Evolutionary conservation across 2,113 vertebrate species (phyloP).

Genomic region (Antechinus flavipes): DNA sequence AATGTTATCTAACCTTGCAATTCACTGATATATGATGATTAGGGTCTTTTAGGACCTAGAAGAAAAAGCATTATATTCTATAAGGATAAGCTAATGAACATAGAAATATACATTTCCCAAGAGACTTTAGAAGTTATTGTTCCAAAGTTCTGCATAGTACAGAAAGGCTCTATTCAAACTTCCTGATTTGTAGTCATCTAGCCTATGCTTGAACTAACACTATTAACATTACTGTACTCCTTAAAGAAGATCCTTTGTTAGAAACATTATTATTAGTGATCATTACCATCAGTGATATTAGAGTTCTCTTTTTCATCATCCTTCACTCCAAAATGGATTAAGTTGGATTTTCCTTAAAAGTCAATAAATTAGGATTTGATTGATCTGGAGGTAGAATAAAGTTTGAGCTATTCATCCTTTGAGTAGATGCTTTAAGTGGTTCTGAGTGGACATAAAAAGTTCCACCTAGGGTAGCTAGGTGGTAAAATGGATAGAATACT

Average conservation of each 20-base stretch:
- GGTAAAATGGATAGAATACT: no score
- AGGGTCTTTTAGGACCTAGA: constrained; percentile 42
- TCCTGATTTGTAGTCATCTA: not conserved
- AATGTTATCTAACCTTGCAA: not conserved
- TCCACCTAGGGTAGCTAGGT: not conserved
- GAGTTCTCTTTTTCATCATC: not conserved
- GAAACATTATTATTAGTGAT: constrained; percentile 42
- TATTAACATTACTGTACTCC: constrained; percentile 14
- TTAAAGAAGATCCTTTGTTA: constrained; percentile 49
- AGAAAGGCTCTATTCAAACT: not conserved
- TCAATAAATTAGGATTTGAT: not conserved
- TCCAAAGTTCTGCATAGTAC: not conserved
- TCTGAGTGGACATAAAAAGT: not conserved
- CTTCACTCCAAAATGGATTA: not conserved
- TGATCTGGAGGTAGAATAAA: not conserved
- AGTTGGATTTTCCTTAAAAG: not conserved
- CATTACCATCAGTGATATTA: not conserved
- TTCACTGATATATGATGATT: not conserved
- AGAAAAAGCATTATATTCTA: constrained; percentile 34
- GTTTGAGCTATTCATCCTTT: not conserved
- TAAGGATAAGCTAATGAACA: constrained; percentile 46
- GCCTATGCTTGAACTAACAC: not conserved
- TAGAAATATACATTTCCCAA: constrained; percentile 4
- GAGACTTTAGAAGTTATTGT: not conserved
- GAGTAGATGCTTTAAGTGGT: not conserved